A percentile compares a stretch with the other conserved stretches of the same genome.
Evolutionary conservation across 2,797 vertebrate species (phyloP).

Genomic region (Choloepus didactylus): DNA sequence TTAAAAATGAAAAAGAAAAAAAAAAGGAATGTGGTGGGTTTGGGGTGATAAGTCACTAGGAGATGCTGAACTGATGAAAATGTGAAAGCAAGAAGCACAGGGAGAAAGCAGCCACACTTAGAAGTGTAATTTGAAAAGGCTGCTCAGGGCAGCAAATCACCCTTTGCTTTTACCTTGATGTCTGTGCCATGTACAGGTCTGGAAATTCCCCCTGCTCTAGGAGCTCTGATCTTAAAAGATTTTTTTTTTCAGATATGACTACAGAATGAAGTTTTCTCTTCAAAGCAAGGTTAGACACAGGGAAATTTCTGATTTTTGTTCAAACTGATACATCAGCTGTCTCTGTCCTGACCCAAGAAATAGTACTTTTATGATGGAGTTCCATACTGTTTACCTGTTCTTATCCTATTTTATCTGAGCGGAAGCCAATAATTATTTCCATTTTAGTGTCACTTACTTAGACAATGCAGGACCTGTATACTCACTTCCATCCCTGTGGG

Average conservation of each 20-base stretch:
- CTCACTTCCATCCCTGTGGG: neutral
- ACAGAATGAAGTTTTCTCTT: conserved; percentile 48
- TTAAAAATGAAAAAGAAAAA: neutral
- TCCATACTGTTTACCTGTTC: neutral
- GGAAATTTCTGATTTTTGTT: conserved; percentile 38
- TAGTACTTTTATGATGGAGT: neutral
- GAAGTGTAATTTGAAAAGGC: neutral
- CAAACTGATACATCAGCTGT: neutral
- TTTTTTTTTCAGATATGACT: neutral
- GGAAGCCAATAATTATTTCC: conserved; percentile 20
- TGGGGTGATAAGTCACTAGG: neutral
- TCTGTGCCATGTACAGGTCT: neutral
- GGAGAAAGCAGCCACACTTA: neutral
- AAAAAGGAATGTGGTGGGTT: neutral
- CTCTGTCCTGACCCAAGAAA: neutral
- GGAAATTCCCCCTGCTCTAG: neutral
- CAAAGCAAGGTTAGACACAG: conserved; percentile 4
- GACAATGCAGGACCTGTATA: neutral
- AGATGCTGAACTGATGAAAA: neutral
- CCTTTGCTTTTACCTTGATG: neutral
- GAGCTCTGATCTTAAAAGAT: neutral
- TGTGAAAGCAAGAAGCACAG: neutral
- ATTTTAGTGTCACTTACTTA: neutral
- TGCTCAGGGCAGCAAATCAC: neutral
- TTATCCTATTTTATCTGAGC: neutral